Conservation (phyloP, 2,113 vertebrate species). For the Eurystomus gularis region DNA sequence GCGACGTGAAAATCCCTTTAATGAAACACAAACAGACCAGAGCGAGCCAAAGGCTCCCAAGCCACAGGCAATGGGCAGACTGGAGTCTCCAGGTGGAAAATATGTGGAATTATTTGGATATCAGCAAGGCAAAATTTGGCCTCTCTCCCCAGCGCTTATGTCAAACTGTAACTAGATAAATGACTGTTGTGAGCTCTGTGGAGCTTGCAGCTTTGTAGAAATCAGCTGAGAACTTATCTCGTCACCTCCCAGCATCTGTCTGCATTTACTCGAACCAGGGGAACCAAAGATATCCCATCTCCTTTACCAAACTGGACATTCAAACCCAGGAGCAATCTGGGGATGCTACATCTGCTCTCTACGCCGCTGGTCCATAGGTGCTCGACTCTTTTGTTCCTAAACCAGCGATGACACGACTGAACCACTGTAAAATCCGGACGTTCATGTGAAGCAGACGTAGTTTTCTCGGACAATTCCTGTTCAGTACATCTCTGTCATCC, state of each 20-base stretch:
- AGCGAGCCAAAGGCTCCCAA: not conserved
- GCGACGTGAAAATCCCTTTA: not conserved
- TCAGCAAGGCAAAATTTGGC: not conserved
- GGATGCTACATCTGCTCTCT: not conserved
- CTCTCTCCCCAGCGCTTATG: not conserved
- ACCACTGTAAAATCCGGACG: not conserved
- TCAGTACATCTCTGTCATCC: not conserved
- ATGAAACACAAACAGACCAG: conserved; percentile 1
- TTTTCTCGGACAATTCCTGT: not conserved
- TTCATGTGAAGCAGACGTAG: not conserved
- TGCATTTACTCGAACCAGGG: not conserved
- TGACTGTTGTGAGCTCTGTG: not conserved
- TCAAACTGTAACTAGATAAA: not conserved
- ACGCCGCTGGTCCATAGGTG: accelerated
- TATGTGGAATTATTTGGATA: conserved; percentile 8
- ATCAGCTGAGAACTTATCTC: not conserved
- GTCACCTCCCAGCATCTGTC: not conserved
- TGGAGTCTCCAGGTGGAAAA: conserved; percentile 36
- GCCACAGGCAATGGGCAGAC: not conserved
- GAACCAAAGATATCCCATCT: not conserved
- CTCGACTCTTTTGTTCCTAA: not conserved
- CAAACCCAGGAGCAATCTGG: not conserved
- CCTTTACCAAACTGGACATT: not conserved
- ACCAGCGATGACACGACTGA: not conserved
- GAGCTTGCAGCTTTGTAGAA: not conserved